Percentiles rank a stretch among this genome's conserved stretches.
Conservation (phyloP, 2,113 vertebrate genomes). For the Carassius gibelio region DNA sequence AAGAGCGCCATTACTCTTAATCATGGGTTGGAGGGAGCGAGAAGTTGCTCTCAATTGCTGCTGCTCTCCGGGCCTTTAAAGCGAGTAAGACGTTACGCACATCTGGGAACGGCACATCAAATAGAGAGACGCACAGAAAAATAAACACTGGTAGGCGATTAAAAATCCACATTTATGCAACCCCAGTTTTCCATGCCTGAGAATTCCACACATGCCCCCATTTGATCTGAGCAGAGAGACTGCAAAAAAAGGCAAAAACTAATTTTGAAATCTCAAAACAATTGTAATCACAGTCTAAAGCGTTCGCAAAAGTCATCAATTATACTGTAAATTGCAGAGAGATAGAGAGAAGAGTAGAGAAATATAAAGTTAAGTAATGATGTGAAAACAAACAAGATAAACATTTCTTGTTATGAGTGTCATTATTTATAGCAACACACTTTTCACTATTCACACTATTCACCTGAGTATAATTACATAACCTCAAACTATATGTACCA, state of each 20-base stretch:
- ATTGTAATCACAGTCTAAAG: conserved; percentile 73
- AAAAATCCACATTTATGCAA: conserved; percentile 79
- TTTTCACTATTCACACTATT: not conserved
- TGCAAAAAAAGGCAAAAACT: conserved; percentile 52
- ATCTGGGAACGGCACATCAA: conserved; percentile 69
- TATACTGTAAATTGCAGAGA: conserved; percentile 73
- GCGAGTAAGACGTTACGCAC: conserved; percentile 70
- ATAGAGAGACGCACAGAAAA: conserved; percentile 70
- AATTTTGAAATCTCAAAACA: conserved; percentile 70
- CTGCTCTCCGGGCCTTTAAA: conserved; percentile 57
- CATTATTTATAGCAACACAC: conserved; percentile 50
- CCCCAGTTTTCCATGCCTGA: conserved; percentile 71
- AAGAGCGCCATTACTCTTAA: conserved; percentile 60
- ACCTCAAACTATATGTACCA: conserved; percentile 55
- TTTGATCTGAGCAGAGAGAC: conserved; percentile 73
- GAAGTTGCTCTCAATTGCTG: conserved; percentile 56
- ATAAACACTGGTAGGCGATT: conserved; percentile 75
- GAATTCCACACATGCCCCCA: conserved; percentile 69
- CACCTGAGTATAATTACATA: conserved; percentile 48
- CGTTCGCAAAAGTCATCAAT: conserved; percentile 75
- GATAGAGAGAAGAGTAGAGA: conserved; percentile 59
- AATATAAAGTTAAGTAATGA: conserved; percentile 55
- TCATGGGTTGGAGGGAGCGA: conserved; percentile 56
- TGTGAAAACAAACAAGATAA: conserved; percentile 63
- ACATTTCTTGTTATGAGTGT: conserved; percentile 60